Evolutionary conservation across 2,888 invertebrate genomes (phyloP).

Genomic region (Drosophila conformis): DNA sequence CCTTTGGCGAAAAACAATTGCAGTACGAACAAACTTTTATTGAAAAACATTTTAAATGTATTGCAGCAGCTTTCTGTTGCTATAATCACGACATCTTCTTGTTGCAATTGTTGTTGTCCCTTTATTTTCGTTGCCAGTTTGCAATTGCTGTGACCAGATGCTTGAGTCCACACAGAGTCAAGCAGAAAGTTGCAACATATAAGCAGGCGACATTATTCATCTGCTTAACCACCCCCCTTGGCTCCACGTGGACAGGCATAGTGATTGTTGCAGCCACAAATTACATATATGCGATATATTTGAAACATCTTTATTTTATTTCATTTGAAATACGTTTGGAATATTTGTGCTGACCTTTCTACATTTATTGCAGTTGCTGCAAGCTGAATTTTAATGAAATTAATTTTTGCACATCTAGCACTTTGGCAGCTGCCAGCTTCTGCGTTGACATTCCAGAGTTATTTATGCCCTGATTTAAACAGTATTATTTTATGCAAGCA

Average conservation of each 20-base stretch:
- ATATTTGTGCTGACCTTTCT: slow-evolving; percentile 62
- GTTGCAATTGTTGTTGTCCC: slow-evolving; percentile 19
- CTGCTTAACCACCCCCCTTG: slow-evolving; percentile 16
- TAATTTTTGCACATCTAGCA: slow-evolving; percentile 64
- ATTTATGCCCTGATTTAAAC: slow-evolving; percentile 50
- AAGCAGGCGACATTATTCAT: slow-evolving; percentile 62
- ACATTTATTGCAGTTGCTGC: slow-evolving; percentile 19
- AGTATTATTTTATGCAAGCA: slow-evolving; percentile 35
- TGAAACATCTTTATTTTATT: slow-evolving; percentile 31
- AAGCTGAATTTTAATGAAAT: slow-evolving; percentile 56
- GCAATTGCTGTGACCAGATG: slow-evolving; percentile 32
- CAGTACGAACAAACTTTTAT: slow-evolving; percentile 72
- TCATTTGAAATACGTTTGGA: slow-evolving; percentile 46
- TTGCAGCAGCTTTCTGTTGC: slow-evolving; percentile 52
- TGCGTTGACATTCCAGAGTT: slow-evolving; percentile 16
- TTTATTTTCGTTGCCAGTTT: slow-evolving; percentile 32
- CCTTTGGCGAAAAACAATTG: slow-evolving; percentile 66
- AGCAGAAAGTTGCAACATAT: slow-evolving; percentile 51
- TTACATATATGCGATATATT: neutral
- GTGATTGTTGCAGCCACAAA: slow-evolving; percentile 20
- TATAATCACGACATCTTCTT: slow-evolving; percentile 50
- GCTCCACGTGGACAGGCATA: slow-evolving; percentile 15
- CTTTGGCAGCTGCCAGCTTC: slow-evolving; percentile 38
- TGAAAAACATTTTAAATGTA: slow-evolving; percentile 79
- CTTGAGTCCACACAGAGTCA: slow-evolving; percentile 17